Percentiles rank a stretch among this genome's conserved stretches.
phyloP scores from a whole-genome alignment of 37 sponge, comb jelly and placozoan species.

The Cliona cf. orientalis region DNA sequence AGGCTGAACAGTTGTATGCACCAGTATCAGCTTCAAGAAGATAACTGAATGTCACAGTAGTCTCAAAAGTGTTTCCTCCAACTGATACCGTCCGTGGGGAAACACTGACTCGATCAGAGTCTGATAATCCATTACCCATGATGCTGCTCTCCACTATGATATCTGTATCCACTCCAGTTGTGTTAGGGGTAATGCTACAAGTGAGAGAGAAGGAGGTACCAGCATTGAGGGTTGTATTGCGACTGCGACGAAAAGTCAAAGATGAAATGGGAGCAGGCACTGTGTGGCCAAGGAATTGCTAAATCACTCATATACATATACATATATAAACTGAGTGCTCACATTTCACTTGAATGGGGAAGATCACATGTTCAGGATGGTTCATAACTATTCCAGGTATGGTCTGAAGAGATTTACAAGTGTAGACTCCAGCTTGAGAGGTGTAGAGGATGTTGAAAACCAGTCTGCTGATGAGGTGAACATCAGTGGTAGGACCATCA shows the following conservation, averaged over 20 bases:
- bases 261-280: not conserved
- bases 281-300: too few species aligned
- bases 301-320: not conserved
- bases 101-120: too few species aligned
- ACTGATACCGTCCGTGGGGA: too few species aligned
- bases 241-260: not conserved
- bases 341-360: not conserved
- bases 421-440: conserved; percentile 15
- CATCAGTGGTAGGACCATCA: too few species aligned
- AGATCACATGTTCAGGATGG: not conserved
- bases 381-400: not conserved
- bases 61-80: too few species aligned
- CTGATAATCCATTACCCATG: not conserved
- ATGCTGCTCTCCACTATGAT: not conserved
- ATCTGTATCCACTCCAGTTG: not conserved
- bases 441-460: not conserved
- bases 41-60: conserved; percentile 29
- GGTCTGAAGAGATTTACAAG: not conserved
- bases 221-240: not conserved
- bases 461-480: not conserved
- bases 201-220: conserved; percentile 6
- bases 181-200: not conserved
- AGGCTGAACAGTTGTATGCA: conserved; percentile 36
- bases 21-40: conserved; percentile 38
- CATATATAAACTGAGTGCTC: not conserved